phyloP scores from a whole-genome alignment of 2,113 vertebrate genomes.

The Talpa occidentalis region DNA sequence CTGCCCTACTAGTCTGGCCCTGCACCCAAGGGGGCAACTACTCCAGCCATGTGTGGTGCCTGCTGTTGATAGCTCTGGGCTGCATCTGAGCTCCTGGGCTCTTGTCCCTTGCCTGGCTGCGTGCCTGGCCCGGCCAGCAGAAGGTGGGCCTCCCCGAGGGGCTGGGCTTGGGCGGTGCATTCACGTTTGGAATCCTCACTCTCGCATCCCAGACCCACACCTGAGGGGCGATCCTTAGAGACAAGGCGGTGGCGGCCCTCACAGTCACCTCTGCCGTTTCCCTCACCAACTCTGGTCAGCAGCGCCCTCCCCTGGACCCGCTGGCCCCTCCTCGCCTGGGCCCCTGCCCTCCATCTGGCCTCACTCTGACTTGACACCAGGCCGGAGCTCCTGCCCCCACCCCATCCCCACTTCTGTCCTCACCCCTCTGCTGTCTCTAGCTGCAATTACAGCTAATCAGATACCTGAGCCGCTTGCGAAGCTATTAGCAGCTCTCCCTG shows the following conservation, averaged over 20 bases:
- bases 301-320: background rate
- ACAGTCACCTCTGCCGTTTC: background rate
- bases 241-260: too few species aligned
- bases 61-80: background rate
- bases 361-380: fast-evolving
- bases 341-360: background rate
- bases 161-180: fast-evolving
- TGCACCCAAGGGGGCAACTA: background rate
- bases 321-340: fast-evolving
- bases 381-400: background rate
- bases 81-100: background rate
- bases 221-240: background rate
- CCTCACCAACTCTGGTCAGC: background rate
- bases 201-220: background rate
- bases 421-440: slow-evolving; percentile 67
- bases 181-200: background rate
- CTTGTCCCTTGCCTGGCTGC: background rate
- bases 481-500: slow-evolving; percentile 83
- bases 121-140: too few species aligned
- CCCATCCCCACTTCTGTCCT: background rate
- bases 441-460: slow-evolving; percentile 89
- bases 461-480: slow-evolving; percentile 86
- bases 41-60: background rate
- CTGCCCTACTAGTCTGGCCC: too few species aligned
- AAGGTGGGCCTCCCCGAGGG: background rate